phyloP scores from a whole-genome alignment of 2,888 invertebrate genomes.

The Torymus tubicola region DNA sequence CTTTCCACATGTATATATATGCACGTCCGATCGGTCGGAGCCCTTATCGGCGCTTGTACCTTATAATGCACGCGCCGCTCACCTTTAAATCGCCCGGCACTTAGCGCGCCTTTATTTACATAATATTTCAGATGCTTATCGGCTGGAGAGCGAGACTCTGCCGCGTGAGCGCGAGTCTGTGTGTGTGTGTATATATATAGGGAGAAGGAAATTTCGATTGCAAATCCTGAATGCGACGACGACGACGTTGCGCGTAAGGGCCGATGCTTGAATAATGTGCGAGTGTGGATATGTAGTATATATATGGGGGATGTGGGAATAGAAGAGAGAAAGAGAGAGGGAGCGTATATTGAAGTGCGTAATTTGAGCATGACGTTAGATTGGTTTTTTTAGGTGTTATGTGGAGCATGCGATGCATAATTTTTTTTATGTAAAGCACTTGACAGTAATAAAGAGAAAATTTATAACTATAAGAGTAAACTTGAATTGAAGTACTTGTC shows the following conservation, averaged over 20 bases:
- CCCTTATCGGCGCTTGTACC: conserved; percentile 47
- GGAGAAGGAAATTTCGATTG: conserved; percentile 48
- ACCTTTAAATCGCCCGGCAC: conserved; percentile 59
- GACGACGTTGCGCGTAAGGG: no score
- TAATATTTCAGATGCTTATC: conserved; percentile 70
- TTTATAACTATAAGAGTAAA: no score
- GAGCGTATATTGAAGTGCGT: not conserved
- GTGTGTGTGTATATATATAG: no score
- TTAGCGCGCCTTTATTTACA: conserved; percentile 71
- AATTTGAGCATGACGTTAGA: no score
- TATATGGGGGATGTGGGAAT: no score
- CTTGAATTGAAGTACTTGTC: no score
- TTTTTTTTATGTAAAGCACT: not conserved
- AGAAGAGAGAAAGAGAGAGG: not conserved
- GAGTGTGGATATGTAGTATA: not conserved
- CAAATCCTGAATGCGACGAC: conserved; percentile 28
- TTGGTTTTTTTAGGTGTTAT: no score
- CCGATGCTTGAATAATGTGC: conserved; percentile 43
- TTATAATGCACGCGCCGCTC: conserved; percentile 52
- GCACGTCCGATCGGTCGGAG: conserved; percentile 11
- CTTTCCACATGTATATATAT: conserved; percentile 37
- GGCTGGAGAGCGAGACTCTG: conserved; percentile 25
- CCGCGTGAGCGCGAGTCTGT: not conserved
- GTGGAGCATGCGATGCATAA: no score
- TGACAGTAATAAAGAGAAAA: no score